Base-by-base conservation (phyloP, 2,113 vertebrate genomes). In the Thunnus thynnus region DNA sequence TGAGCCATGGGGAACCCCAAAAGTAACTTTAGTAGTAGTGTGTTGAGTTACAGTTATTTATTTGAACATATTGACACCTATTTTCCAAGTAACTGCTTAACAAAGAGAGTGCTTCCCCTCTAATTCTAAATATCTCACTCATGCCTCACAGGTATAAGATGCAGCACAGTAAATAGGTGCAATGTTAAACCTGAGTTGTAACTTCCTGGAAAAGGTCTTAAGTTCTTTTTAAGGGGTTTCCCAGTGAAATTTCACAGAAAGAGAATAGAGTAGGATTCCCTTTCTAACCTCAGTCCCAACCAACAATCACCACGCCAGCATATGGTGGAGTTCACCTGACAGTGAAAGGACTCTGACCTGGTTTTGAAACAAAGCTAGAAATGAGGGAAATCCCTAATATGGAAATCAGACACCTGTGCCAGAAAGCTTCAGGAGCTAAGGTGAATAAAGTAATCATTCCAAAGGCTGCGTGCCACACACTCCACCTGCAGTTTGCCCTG, bases 341-440 rank as follows among this genome's bases (percentile, higher is more conserved):
- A 57, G 54, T 14, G 7, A 54, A 64, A 62, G 27, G 56, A 78
- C 66, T 32, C 58, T 8, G 72, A 80, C 70, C 86, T 52, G 82
- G 3, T 77, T 87, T 74, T 67, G 17, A 84, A 83, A 68, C 61
- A 3, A 13, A 77, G 74, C 62, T n/a, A 5, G 17, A 71, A 66
- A 64, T 0, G 51, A 89, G 83, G 90, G 80, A 90, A 91, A 82
- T 78, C 89, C 88, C 89, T 74, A 81, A 91, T 90, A 91, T 86
- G 84, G 88, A 79, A 78, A 88, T 64, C 12, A 46, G 81, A 88
- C 66, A 78, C 82, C 70, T 74, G 68, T 44, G 57, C 2, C 41
- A 68, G 56, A 66, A 58, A 56, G 27, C 22, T 46, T n/a, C 51
- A 58, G 66, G 41, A 52, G 60, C 62, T 44, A n/a, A 77, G 66